phyloP scores from a whole-genome alignment of 2,113 vertebrate genomes.

The Indicator indicator region DNA sequence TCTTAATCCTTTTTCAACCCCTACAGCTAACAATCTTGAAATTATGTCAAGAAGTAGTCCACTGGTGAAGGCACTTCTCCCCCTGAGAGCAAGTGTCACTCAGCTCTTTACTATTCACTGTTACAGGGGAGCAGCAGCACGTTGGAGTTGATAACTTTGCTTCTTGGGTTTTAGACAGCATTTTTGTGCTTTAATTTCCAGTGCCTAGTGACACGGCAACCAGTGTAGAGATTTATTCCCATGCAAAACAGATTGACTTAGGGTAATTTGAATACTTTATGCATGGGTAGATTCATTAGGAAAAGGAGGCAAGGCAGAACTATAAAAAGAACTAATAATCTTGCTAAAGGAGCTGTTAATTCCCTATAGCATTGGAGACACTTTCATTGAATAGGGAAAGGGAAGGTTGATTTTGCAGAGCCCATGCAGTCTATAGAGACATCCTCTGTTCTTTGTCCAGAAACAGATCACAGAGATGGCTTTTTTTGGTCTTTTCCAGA shows the following conservation, averaged over 20 bases:
- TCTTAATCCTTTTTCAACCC: neutral
- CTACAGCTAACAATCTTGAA: neutral
- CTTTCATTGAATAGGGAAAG: neutral
- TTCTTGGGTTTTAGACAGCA: neutral
- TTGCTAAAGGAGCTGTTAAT: slow-evolving; percentile 61
- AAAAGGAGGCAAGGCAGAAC: slow-evolving; percentile 52
- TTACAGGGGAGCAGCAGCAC: neutral
- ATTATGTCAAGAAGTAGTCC: neutral
- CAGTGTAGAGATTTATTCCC: slow-evolving; percentile 55
- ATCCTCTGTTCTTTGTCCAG: neutral
- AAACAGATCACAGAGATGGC: neutral
- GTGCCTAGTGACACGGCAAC: slow-evolving; percentile 9
- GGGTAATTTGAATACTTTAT: slow-evolving; percentile 63
- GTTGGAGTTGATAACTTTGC: neutral
- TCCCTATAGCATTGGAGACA: neutral
- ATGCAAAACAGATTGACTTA: slow-evolving; percentile 65
- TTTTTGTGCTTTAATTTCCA: slow-evolving; percentile 22
- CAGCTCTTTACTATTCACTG: neutral
- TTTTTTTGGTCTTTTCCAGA: neutral
- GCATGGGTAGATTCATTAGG: slow-evolving; percentile 61
- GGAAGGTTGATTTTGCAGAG: neutral
- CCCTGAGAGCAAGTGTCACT: neutral
- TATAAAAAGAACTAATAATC: slow-evolving; percentile 66
- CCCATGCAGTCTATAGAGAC: neutral
- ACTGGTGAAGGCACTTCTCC: neutral